Evolutionary conservation across 2,888 invertebrate species (phyloP).

Genomic region (Anagyrus pseudococci): DNA sequence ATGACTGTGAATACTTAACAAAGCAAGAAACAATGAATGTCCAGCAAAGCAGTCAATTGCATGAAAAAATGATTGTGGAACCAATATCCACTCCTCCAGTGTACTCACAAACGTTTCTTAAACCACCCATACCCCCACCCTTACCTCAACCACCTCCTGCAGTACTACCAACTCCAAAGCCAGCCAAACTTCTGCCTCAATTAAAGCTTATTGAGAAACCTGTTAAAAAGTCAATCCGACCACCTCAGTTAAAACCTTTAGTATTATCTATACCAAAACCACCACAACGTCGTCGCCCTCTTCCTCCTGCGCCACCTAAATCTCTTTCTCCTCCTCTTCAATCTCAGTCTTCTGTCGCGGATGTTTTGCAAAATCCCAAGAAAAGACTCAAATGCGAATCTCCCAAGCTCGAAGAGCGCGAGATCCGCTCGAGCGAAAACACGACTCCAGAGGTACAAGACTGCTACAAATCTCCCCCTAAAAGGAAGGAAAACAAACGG

Average conservation of each 20-base stretch:
- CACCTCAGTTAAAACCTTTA: no score
- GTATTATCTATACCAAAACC: no score
- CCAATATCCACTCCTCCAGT: conserved; percentile 3
- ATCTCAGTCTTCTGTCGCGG: no score
- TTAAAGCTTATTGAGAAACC: neutral
- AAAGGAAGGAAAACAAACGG: conserved; percentile 35
- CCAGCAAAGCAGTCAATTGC: conserved; percentile 19
- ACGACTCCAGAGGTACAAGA: conserved; percentile 27
- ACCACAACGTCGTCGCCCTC: neutral
- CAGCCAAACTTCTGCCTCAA: neutral
- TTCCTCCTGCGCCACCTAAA: neutral
- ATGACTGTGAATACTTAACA: conserved; percentile 38
- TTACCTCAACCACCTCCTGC: neutral
- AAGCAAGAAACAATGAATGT: conserved; percentile 28
- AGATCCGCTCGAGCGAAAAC: conserved; percentile 21
- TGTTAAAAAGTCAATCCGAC: no score
- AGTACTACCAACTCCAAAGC: neutral
- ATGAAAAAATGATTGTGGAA: conserved; percentile 21
- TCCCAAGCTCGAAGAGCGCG: conserved; percentile 26
- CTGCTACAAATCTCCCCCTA: conserved; percentile 29
- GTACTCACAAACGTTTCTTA: neutral
- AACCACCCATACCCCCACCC: conserved; percentile 10
- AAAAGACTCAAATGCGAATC: conserved; percentile 32
- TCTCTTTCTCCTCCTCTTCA: conserved; percentile 12
- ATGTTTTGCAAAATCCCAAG: conserved; percentile 36